Conservation (phyloP, 2,888 invertebrate genomes). For the Thecophora atra region DNA sequence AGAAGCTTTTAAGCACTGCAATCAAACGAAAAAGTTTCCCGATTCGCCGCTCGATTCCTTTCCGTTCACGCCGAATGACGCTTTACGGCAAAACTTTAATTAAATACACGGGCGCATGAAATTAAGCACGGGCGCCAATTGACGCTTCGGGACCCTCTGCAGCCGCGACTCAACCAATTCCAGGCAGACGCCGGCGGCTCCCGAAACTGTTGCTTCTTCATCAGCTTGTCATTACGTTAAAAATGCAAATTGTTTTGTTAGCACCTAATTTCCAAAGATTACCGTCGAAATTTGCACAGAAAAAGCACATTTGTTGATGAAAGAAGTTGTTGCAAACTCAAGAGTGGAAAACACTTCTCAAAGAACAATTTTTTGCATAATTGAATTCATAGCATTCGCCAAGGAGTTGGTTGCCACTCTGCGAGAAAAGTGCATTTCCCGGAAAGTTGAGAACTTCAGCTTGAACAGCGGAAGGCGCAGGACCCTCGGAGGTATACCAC, state of each 20-base stretch:
- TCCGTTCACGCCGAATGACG: slow-evolving; percentile 38
- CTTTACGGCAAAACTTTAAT: slow-evolving; percentile 64
- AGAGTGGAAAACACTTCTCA: slow-evolving; percentile 13
- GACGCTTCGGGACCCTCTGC: slow-evolving; percentile 27
- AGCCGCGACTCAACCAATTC: background rate
- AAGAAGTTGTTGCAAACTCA: slow-evolving; percentile 31
- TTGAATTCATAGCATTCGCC: slow-evolving; percentile 52
- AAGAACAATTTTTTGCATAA: slow-evolving; percentile 51
- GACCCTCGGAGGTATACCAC: too few species aligned
- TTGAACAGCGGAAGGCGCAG: too few species aligned
- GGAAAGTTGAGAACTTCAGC: too few species aligned
- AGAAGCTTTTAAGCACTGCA: slow-evolving; percentile 51
- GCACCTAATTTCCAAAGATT: slow-evolving; percentile 58
- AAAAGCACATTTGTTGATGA: too few species aligned
- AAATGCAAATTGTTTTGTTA: slow-evolving; percentile 65
- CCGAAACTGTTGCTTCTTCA: slow-evolving; percentile 42
- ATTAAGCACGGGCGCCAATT: slow-evolving; percentile 44
- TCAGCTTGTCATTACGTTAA: slow-evolving; percentile 56
- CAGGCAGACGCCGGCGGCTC: background rate
- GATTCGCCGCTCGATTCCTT: slow-evolving; percentile 26
- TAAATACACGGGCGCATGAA: slow-evolving; percentile 53
- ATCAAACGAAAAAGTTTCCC: slow-evolving; percentile 53
- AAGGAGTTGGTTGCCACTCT: slow-evolving; percentile 10
- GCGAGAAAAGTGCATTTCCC: too few species aligned
- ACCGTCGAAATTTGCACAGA: slow-evolving; percentile 29